These are phyloP conservation scores for Pseudomugil gertrudae DNA, from an alignment of 2,797 vertebrate genomes.

Conservation along the genomic window DNA sequence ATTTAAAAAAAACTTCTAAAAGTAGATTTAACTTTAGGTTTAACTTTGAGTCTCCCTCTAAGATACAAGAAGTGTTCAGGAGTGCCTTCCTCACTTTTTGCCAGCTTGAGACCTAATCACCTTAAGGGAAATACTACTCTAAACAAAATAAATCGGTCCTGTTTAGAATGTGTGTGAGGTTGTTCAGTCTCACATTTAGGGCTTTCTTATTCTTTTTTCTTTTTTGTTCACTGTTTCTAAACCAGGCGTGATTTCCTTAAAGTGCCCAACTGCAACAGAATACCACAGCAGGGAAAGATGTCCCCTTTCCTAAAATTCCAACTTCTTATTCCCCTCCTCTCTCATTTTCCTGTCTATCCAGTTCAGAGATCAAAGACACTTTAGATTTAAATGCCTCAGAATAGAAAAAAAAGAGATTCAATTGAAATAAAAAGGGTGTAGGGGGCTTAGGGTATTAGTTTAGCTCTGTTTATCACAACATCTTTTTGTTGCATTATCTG, in stretches of 20 bases:
- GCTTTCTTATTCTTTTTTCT: too few species aligned
- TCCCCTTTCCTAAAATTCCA: constrained; percentile 63
- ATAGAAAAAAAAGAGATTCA: constrained; percentile 69
- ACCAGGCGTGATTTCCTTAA: constrained; percentile 59
- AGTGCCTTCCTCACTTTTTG: not conserved
- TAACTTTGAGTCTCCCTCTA: not conserved
- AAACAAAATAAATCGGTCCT: constrained; percentile 60
- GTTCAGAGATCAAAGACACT: constrained; percentile 74
- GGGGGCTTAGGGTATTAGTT: constrained; percentile 49
- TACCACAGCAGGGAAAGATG: constrained; percentile 59
- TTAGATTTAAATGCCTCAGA: constrained; percentile 67
- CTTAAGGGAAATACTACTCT: constrained; percentile 52
- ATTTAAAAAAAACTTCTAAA: too few species aligned
- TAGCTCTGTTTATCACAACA: constrained; percentile 47
- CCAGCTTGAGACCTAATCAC: constrained; percentile 49
- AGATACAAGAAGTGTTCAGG: not conserved
- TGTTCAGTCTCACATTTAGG: constrained; percentile 35
- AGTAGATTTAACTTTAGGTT: too few species aligned
- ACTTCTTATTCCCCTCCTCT: constrained; percentile 39
- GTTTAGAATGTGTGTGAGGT: constrained; percentile 7
- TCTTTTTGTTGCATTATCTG: constrained; percentile 38
- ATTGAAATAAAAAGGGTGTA: constrained; percentile 74
- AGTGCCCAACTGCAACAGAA: constrained; percentile 46
- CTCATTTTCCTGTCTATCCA: constrained; percentile 65
- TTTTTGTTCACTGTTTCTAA: constrained; percentile 69